A percentile compares a stretch with the other conserved stretches of the same genome.
phyloP scores from a whole-genome alignment of 2,888 invertebrate genomes.

The Cataglyphis albicans region DNA sequence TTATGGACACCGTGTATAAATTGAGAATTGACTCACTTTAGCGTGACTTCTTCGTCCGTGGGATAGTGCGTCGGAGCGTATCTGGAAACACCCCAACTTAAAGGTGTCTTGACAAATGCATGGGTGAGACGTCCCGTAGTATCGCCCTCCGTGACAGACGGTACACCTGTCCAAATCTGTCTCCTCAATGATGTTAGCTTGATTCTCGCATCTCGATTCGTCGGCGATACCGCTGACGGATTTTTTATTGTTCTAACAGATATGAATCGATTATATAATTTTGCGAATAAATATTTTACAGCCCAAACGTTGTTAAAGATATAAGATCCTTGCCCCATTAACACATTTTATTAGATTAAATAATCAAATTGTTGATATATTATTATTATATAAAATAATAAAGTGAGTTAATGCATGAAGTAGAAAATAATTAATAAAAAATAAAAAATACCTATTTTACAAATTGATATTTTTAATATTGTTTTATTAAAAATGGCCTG shows the following conservation, averaged over 20 bases:
- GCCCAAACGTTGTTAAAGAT: no score
- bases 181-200: constrained; percentile 90
- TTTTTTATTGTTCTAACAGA: constrained; percentile 76
- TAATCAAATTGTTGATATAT: neutral
- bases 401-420: no score
- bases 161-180: constrained; percentile 91
- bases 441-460: no score
- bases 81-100: constrained; percentile 90
- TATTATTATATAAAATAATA: neutral
- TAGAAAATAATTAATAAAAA: no score
- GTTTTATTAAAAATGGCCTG: no score
- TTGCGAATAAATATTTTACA: neutral
- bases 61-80: constrained; percentile 87
- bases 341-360: neutral
- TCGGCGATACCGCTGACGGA: constrained; percentile 76
- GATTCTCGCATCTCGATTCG: constrained; percentile 88
- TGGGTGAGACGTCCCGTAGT: constrained; percentile 56
- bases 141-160: constrained; percentile 85
- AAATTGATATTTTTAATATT: no score
- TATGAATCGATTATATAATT: neutral
- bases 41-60: constrained; percentile 88
- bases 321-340: neutral
- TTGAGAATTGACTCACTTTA: constrained; percentile 86
- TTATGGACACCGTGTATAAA: neutral
- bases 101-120: constrained; percentile 84